These are phyloP conservation scores for Aurelia sp. DNA, from an alignment of 30 jellyfish, hydroid and myxozoan genomes.

Conservation along the genomic window DNA sequence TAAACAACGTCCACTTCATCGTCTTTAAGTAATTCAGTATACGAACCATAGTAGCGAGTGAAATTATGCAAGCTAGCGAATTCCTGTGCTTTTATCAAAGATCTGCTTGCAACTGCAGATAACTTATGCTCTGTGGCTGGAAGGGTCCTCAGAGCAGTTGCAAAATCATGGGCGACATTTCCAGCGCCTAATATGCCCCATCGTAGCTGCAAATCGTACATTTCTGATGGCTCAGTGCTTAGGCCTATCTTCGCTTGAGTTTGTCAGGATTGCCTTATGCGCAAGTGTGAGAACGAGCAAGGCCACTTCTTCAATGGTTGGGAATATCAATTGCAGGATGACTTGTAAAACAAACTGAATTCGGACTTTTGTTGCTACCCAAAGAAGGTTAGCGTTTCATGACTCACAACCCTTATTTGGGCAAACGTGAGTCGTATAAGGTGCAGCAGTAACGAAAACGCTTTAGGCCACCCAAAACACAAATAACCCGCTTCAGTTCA, in stretches of 20 bases:
- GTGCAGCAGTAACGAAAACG: no score
- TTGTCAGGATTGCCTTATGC: background rate
- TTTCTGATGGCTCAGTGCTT: no score
- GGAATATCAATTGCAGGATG: no score
- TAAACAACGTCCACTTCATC: constrained; percentile 53
- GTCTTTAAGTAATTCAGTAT: constrained; percentile 55
- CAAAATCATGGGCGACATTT: constrained; percentile 71
- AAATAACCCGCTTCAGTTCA: no score
- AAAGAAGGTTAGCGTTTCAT: no score
- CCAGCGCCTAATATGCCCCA: constrained; percentile 92
- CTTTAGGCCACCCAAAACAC: no score
- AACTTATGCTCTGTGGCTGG: constrained; percentile 54
- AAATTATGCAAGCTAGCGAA: constrained; percentile 58
- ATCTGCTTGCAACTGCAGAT: constrained; percentile 68
- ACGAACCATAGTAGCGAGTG: constrained; percentile 61
- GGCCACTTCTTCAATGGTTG: background rate
- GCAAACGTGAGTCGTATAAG: no score
- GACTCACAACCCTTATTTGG: no score
- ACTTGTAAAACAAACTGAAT: no score
- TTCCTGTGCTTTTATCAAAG: constrained; percentile 46
- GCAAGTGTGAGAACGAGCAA: background rate
- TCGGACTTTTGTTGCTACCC: no score
- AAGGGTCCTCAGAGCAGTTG: constrained; percentile 59
- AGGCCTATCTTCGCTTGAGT: no score
- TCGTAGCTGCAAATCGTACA: constrained; percentile 40